Evolutionary conservation across 2,797 vertebrate genomes (phyloP), one percentile per base, ranked within the genome.

Genomic region (Helicolenus hilgendorfi): DNA sequence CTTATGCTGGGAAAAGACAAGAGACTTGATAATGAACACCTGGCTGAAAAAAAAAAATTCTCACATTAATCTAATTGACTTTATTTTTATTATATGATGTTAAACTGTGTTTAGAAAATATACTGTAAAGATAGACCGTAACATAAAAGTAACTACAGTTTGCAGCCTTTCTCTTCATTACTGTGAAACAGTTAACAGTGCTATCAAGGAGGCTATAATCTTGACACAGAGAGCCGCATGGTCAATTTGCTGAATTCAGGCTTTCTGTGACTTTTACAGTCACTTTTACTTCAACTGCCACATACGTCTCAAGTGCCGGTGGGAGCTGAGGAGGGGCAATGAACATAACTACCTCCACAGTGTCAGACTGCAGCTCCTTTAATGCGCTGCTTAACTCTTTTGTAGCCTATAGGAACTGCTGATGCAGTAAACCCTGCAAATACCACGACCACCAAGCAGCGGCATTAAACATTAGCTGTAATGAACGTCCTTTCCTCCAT

Each of bases 211-310:
- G 74, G 81, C 64, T 45, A 27, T 89, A 76, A 78, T 89, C 77
- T 73, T 71, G 56, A 72, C 78, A 65, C 77, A 72, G 31, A 82
- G 68, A 70, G 15, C 71, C n/a, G 24, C 60, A 24, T 4, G 63
- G 49, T 79, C 81, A 58, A 72, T 87, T 84, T 88, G 64, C 53
- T 79, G 67, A 88, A 88, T 79, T 75, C 20, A 76, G 68, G 64
- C 33, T 77, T 88, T 83, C 59, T 1, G 27, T 69, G 85, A 86
- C 75, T 83, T 90, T 86, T 79, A 58, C 58, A 58, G 53, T 85
- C 68, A 72, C 78, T 92, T 89, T 94, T 82, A 86, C 71, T 77
- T 82, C 53, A 59, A 11, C 55, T 77, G 84, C 73, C 83, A 59
- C 72, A 78, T 74, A 56, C 0, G 27, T 80, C 83, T 91, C 75